These are phyloP conservation scores for Ctenopoma kingsleyae DNA, from an alignment of 2,797 vertebrate genomes.

Conservation along the genomic window DNA sequence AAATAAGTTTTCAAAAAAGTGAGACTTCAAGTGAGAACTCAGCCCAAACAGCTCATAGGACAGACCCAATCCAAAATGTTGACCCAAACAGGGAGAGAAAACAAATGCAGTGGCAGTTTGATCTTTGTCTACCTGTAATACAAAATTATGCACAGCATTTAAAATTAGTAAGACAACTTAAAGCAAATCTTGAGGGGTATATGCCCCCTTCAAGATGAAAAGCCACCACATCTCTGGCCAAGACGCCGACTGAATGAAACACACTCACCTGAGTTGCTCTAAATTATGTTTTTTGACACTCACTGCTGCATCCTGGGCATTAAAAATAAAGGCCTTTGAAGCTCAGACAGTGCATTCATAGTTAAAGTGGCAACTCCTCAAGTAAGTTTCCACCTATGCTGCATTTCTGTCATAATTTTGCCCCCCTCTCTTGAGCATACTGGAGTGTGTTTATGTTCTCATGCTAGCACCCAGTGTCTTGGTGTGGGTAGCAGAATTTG, in stretches of 20 bases:
- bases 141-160: no score
- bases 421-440: conserved; percentile 40
- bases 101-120: no score
- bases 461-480: conserved; percentile 66
- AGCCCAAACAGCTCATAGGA: no score
- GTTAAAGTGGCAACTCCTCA: conserved; percentile 43
- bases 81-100: no score
- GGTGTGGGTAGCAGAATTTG: conserved; percentile 73
- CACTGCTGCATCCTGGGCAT: conserved; percentile 21
- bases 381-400: conserved; percentile 73
- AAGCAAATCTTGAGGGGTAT: no score
- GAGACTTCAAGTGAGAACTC: no score
- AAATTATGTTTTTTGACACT: conserved; percentile 21
- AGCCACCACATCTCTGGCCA: no score
- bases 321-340: conserved; percentile 19
- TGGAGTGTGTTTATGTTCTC: conserved; percentile 68
- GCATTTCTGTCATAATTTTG: conserved; percentile 71
- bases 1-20: no score
- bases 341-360: conserved; percentile 40
- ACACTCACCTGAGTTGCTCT: conserved; percentile 14
- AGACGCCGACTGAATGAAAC: conserved; percentile 18
- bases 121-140: no score
- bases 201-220: no score
- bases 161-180: no score
- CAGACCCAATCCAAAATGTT: no score